A percentile compares a stretch with the other conserved stretches of the same genome.
Evolutionary conservation across 2,888 invertebrate species (phyloP).

Genomic region (Notodonta dromedarius): DNA sequence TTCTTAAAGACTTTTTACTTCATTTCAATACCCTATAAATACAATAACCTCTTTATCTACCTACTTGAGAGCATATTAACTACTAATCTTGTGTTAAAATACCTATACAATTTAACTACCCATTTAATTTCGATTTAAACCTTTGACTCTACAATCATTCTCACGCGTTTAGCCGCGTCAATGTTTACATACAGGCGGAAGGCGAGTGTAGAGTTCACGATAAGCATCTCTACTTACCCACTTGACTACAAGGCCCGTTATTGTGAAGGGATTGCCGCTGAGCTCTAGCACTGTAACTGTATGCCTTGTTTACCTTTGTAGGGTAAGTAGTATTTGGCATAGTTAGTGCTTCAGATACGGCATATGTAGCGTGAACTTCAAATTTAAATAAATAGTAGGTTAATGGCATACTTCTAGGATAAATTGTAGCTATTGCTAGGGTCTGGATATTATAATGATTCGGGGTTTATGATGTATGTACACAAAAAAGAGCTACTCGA

Average conservation of each 20-base stretch:
- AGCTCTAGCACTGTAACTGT: neutral
- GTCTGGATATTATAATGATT: no score
- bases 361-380: no score
- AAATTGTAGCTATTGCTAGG: no score
- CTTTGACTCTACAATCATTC: neutral
- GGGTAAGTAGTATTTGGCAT: neutral
- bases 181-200: constrained; percentile 7
- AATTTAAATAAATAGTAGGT: no score
- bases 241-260: neutral
- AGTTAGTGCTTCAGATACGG: no score
- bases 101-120: neutral
- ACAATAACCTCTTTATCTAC: no score
- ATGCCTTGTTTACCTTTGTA: neutral
- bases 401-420: no score
- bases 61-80: neutral
- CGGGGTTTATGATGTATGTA: no score
- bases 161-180: neutral
- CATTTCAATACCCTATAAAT: no score
- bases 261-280: neutral
- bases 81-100: neutral
- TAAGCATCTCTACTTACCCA: neutral
- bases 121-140: neutral
- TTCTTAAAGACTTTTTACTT: no score
- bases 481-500: no score
- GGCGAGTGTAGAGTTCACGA: constrained; percentile 7